Evolutionary conservation across 1,140 invertebrate species (phyloP), one percentile per base, ranked within the genome.

Genomic region (Zaprionus capensis): DNA sequence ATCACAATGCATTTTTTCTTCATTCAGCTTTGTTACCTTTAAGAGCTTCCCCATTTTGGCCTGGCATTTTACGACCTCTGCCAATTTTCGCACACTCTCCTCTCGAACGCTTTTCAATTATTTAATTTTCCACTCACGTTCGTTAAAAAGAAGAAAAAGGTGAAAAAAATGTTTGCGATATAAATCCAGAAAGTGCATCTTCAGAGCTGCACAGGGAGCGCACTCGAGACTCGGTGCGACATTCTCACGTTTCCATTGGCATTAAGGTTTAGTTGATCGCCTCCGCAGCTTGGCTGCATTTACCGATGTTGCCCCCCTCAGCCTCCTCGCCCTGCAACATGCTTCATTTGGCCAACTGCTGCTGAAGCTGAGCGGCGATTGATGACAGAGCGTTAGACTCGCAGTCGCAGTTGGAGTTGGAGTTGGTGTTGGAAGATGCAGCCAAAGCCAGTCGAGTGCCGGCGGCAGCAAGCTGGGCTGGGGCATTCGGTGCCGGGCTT

Each of bases 81-180:
- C 62, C 78, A 88, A 77, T 79, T 84, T 81, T 84, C 84, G 53
- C 75, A 80, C 77, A 80, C 80, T 87, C 76, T 82, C 51, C 44
- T 14, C 36, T 46, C 38, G 53, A 80, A 72, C 82, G 81, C 78
- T 81, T 79, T 88, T 90, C 85, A 88, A 88, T 88, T 88, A 88
- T 88, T 88, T 88, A 88, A 88, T 88, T 88, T 88, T 88, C 84
- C 84, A 80, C 84, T 88, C 84, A 88, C 84, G 84, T 88, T 90
- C 76, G 75, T 88, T 83, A 71, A n/a, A 57, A 76, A 11, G 46
- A 17, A 49, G 12, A 17, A 7, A n/a, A 17, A 9, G 2, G 6
- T 2, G 6, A 5, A 51, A 84, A 88, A 83, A 84, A 70, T 83
- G 58, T 55, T 59, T 26, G 78, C 81, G 81, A 90, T 88, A 90